phyloP scores from a whole-genome alignment of 2,888 invertebrate genomes.

The Allophyes oxyacanthae region DNA sequence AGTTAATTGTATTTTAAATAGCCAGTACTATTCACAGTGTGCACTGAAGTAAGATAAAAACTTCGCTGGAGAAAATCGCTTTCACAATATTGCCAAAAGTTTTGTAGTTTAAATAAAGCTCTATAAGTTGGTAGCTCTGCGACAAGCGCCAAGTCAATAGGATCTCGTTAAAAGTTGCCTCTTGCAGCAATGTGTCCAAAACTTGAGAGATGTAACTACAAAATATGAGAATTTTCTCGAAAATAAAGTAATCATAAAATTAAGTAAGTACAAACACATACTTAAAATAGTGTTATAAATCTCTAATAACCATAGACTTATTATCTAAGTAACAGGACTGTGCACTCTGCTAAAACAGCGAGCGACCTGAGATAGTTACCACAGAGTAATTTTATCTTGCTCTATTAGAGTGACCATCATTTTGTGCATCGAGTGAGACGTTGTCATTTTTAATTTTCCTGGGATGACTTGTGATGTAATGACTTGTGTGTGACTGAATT shows the following conservation, averaged over 20 bases:
- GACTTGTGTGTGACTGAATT: too few relatives aligned
- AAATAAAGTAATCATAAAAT: neutral
- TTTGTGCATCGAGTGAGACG: too few relatives aligned
- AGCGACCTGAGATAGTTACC: too few relatives aligned
- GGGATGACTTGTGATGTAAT: too few relatives aligned
- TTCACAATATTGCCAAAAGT: conserved; percentile 66
- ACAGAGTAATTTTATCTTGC: too few relatives aligned
- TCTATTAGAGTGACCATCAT: too few relatives aligned
- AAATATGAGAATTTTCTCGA: conserved; percentile 30
- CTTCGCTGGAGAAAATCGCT: conserved; percentile 56
- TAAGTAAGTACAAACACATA: too few relatives aligned
- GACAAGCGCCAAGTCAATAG: conserved; percentile 77
- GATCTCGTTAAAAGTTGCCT: conserved; percentile 78
- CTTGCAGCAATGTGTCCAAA: conserved; percentile 64
- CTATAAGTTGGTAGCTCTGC: conserved; percentile 70
- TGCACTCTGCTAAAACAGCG: too few relatives aligned
- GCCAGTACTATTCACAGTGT: conserved; percentile 45
- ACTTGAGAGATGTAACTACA: conserved; percentile 49
- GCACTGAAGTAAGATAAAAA: conserved; percentile 55
- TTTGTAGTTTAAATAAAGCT: conserved; percentile 74
- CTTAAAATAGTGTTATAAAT: too few relatives aligned
- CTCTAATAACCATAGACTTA: too few relatives aligned
- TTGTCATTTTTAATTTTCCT: too few relatives aligned
- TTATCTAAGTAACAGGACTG: too few relatives aligned
- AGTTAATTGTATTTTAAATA: conserved; percentile 57